phyloP scores from a whole-genome alignment of 2,797 vertebrate species.

The Momotus momota region DNA sequence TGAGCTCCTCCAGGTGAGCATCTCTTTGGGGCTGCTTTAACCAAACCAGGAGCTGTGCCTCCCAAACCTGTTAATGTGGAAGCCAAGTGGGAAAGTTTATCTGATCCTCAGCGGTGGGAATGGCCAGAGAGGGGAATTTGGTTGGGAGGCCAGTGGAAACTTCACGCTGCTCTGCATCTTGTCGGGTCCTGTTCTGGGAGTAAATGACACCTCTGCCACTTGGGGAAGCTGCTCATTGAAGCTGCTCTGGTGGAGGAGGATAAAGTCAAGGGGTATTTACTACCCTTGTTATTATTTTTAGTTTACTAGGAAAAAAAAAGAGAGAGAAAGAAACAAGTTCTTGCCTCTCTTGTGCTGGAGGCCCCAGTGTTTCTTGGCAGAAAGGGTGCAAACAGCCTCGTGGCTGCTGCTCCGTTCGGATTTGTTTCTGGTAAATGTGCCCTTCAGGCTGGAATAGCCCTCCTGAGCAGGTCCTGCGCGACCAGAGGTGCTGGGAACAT shows the following conservation, averaged over 20 bases:
- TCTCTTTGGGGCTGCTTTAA: not conserved
- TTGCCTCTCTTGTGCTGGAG: not conserved
- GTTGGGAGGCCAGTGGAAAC: not conserved
- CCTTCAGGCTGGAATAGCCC: slow-evolving; percentile 33
- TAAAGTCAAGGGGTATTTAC: slow-evolving; percentile 14
- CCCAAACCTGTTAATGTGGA: not conserved
- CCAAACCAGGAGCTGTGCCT: not conserved
- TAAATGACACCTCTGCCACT: not conserved
- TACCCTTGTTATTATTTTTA: not conserved
- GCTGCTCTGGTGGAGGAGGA: not conserved
- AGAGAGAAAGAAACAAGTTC: not conserved
- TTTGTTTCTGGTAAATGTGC: not conserved
- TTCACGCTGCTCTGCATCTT: not conserved
- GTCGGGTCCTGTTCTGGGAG: not conserved
- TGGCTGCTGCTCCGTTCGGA: not conserved
- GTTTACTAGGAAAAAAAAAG: not conserved
- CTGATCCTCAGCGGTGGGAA: not conserved
- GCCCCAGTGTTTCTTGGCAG: not conserved
- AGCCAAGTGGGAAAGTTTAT: not conserved
- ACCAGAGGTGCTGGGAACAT: not conserved
- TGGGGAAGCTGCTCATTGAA: slow-evolving; percentile 3
- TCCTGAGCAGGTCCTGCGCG: not conserved
- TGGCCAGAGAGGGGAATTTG: not conserved
- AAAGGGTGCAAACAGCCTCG: not conserved
- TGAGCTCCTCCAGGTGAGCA: not conserved